Evolutionary conservation across 2,113 vertebrate species (phyloP).

Genomic region (Peromyscus polionotus): DNA sequence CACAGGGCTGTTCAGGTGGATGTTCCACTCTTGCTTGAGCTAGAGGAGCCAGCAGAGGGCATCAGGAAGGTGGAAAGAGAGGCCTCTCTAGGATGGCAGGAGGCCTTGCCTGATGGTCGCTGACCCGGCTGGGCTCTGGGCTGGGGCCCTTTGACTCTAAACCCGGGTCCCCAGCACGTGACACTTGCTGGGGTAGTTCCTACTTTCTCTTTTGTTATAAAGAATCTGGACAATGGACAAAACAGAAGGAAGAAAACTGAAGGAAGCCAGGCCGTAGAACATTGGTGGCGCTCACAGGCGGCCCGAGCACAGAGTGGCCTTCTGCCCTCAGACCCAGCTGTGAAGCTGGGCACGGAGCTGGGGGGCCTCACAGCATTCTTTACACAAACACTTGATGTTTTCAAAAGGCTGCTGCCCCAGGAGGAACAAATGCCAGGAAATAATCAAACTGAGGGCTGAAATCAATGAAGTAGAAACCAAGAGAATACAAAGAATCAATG

Average conservation of each 20-base stretch:
- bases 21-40: slow-evolving; percentile 67
- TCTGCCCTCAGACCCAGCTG: neutral
- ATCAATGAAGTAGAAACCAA: too few relatives aligned
- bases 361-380: neutral
- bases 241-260: slow-evolving; percentile 42
- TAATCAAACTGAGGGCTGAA: too few relatives aligned
- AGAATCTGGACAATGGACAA: slow-evolving; percentile 12
- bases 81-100: neutral
- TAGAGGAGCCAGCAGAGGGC: slow-evolving; percentile 43
- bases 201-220: slow-evolving; percentile 46
- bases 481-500: too few relatives aligned
- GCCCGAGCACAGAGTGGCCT: neutral
- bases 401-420: neutral
- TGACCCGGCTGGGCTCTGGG: neutral
- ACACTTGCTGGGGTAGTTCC: slow-evolving; percentile 11
- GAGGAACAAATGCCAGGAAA: too few relatives aligned
- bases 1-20: slow-evolving; percentile 62
- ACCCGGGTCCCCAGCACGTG: neutral
- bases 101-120: neutral
- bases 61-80: neutral
- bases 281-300: neutral
- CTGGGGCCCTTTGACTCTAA: neutral
- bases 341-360: neutral
- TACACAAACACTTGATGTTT: neutral
- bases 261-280: neutral